Percentiles rank a stretch among this genome's conserved stretches.
phyloP scores from a whole-genome alignment of 2,888 invertebrate genomes.

The Cryptocephalus primarius region DNA sequence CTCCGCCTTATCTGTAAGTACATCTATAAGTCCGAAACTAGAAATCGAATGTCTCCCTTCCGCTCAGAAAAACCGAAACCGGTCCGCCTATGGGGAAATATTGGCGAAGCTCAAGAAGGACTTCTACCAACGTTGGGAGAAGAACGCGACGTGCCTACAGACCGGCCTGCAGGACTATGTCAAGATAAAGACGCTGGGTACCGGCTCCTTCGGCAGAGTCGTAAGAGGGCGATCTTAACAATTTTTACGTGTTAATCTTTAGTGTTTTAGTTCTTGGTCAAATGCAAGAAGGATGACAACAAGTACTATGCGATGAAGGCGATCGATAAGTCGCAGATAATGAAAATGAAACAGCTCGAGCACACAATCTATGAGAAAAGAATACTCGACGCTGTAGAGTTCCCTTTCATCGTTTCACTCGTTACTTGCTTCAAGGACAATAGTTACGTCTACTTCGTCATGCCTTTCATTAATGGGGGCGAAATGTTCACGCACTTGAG shows the following conservation, averaged over 20 bases:
- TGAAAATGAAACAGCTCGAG: slow-evolving; percentile 78
- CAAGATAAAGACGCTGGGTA: slow-evolving; percentile 66
- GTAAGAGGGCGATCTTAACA: slow-evolving; percentile 30
- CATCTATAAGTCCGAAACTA: too few species aligned
- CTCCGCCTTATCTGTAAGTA: too few species aligned
- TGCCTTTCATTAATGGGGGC: slow-evolving; percentile 77
- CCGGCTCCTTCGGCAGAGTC: slow-evolving; percentile 88
- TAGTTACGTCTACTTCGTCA: slow-evolving; percentile 68
- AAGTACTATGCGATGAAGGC: slow-evolving; percentile 79
- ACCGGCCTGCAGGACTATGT: slow-evolving; percentile 50
- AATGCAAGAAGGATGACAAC: slow-evolving; percentile 43
- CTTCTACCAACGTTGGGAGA: slow-evolving; percentile 44
- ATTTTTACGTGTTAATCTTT: background rate
- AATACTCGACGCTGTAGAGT: slow-evolving; percentile 72
- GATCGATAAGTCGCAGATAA: slow-evolving; percentile 71
- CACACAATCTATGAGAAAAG: slow-evolving; percentile 86
- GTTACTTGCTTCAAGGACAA: slow-evolving; percentile 80
- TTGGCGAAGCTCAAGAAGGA: slow-evolving; percentile 44
- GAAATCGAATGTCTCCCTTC: background rate
- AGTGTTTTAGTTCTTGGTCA: slow-evolving; percentile 38
- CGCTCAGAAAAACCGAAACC: slow-evolving; percentile 17
- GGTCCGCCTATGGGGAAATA: slow-evolving; percentile 30
- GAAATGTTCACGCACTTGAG: slow-evolving; percentile 76
- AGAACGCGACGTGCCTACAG: slow-evolving; percentile 18
- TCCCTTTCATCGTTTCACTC: slow-evolving; percentile 81